These are phyloP conservation scores for Melanophora roralis DNA, from an alignment of 2,888 invertebrate genomes.

Conservation along the genomic window DNA sequence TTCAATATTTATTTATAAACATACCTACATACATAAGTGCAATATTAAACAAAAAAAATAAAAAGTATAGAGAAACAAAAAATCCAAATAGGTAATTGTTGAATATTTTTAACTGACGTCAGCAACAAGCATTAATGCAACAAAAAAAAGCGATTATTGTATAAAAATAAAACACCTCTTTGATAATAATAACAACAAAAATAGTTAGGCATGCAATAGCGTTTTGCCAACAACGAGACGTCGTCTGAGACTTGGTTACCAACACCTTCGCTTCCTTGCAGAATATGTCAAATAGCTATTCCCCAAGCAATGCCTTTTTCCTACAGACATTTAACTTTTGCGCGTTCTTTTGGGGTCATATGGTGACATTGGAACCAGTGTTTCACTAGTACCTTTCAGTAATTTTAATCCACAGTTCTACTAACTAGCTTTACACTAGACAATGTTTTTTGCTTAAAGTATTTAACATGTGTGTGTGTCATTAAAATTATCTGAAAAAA, in stretches of 20 bases:
- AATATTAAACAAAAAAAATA: not conserved
- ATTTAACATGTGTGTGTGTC: too few relatives aligned
- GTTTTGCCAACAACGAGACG: slow-evolving; percentile 22
- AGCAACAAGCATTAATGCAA: slow-evolving; percentile 32
- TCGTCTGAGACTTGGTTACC: slow-evolving; percentile 31
- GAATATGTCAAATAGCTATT: too few relatives aligned
- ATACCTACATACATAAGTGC: not conserved
- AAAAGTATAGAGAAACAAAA: not conserved
- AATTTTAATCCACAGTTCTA: too few relatives aligned
- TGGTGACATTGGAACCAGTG: too few relatives aligned
- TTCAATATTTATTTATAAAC: not conserved
- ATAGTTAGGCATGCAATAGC: slow-evolving; percentile 8
- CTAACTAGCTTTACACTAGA: too few relatives aligned
- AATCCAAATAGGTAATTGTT: not conserved
- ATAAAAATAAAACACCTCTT: slow-evolving; percentile 17
- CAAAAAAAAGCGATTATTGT: slow-evolving; percentile 35
- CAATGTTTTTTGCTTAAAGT: too few relatives aligned
- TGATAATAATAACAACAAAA: slow-evolving; percentile 15
- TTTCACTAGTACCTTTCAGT: too few relatives aligned
- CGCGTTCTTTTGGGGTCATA: too few relatives aligned
- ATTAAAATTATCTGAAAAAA: too few relatives aligned
- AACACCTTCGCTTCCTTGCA: slow-evolving; percentile 37
- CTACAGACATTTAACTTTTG: too few relatives aligned
- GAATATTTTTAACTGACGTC: slow-evolving; percentile 50
- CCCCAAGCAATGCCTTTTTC: too few relatives aligned